These are phyloP conservation scores for Podarcis muralis DNA, from an alignment of 2,113 vertebrate species.

Conservation along the genomic window DNA sequence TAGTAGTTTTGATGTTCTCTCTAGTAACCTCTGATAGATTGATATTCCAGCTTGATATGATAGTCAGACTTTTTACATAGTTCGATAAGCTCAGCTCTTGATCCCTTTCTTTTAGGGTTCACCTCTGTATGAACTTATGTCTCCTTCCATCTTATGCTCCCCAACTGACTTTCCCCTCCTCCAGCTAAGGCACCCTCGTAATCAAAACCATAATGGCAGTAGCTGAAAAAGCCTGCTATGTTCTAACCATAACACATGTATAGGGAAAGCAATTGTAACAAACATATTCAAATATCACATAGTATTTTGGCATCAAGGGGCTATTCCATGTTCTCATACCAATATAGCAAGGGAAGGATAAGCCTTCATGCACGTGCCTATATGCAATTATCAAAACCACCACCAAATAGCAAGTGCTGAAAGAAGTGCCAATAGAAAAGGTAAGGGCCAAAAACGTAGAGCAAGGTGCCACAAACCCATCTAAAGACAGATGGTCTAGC, in stretches of 20 bases:
- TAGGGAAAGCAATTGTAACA: too few relatives aligned
- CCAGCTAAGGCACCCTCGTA: too few relatives aligned
- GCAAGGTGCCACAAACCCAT: not conserved
- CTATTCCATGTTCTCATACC: not conserved
- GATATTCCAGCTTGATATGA: too few relatives aligned
- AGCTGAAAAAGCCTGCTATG: too few relatives aligned
- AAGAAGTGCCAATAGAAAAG: not conserved
- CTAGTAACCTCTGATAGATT: too few relatives aligned
- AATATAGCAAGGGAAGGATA: not conserved
- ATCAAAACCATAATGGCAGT: too few relatives aligned
- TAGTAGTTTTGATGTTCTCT: too few relatives aligned
- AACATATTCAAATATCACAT: too few relatives aligned
- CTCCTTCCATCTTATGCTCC: conserved; percentile 5
- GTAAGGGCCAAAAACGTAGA: not conserved
- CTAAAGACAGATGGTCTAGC: not conserved
- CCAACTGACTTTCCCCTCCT: too few relatives aligned
- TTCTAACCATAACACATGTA: too few relatives aligned
- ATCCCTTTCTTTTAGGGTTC: conserved; percentile 66
- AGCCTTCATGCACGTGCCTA: not conserved
- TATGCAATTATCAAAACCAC: not conserved
- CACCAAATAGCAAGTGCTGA: not conserved
- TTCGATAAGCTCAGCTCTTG: conserved; percentile 66
- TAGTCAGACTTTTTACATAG: not conserved
- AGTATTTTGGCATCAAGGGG: not conserved
- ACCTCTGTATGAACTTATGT: conserved; percentile 52